Evolutionary conservation across 2,888 invertebrate species (phyloP).

Genomic region (Nephrotoma guestfalica): DNA sequence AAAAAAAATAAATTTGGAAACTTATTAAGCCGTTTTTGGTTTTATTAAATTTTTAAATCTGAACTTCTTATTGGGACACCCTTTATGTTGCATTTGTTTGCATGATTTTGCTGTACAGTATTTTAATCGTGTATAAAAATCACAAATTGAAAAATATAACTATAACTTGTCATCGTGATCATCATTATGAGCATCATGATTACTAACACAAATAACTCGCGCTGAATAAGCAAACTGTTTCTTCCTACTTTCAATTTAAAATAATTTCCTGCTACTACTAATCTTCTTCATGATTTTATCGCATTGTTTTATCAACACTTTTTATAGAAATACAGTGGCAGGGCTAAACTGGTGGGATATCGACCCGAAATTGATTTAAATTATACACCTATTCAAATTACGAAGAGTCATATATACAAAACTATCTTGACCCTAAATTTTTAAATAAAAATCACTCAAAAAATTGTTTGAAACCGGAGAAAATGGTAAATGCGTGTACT

Average conservation of each 20-base stretch:
- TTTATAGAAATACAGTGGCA: background rate
- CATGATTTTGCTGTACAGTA: background rate
- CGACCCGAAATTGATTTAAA: too few relatives aligned
- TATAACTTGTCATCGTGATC: background rate
- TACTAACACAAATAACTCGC: background rate
- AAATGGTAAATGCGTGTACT: too few relatives aligned
- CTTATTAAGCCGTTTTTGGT: too few relatives aligned
- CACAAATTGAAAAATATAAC: background rate
- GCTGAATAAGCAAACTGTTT: background rate
- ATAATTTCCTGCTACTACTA: background rate
- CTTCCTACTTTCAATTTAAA: conserved; percentile 4
- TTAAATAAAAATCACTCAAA: too few relatives aligned
- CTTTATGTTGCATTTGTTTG: too few relatives aligned
- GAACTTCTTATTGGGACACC: too few relatives aligned
- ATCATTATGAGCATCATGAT: background rate
- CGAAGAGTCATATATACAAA: too few relatives aligned
- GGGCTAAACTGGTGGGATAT: background rate
- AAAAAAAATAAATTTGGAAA: too few relatives aligned
- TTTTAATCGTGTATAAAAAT: background rate
- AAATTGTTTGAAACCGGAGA: too few relatives aligned
- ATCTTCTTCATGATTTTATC: background rate
- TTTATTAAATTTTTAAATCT: too few relatives aligned
- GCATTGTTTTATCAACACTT: background rate
- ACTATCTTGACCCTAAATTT: too few relatives aligned
- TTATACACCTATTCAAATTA: too few relatives aligned